phyloP scores from a whole-genome alignment of 2,113 vertebrate species.

The Sturnira hondurensis region DNA sequence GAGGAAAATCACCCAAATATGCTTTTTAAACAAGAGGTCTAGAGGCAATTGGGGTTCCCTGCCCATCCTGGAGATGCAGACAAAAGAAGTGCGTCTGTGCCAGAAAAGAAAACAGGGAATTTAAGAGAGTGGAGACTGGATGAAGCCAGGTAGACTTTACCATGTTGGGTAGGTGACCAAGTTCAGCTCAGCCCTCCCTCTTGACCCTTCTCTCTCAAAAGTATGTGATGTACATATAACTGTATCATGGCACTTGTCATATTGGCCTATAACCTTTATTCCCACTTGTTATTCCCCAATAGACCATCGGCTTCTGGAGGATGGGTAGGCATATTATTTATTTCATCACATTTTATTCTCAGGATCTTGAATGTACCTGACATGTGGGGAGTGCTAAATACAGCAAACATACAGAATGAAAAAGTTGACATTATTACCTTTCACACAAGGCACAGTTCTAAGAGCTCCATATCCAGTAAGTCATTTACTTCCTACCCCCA shows the following conservation, averaged over 20 bases:
- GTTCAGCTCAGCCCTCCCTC: background rate
- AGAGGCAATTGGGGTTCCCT: background rate
- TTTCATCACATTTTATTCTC: background rate
- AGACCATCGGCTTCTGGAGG: background rate
- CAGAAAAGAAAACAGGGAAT: background rate
- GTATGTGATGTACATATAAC: background rate
- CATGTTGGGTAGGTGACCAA: background rate
- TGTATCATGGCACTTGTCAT: rapidly evolving
- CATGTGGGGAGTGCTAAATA: background rate
- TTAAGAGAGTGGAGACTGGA: background rate
- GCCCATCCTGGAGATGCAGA: background rate
- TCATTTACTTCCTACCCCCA: background rate
- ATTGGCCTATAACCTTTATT: background rate
- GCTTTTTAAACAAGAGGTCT: background rate
- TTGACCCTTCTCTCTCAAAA: background rate
- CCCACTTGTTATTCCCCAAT: background rate
- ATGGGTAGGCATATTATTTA: rapidly evolving
- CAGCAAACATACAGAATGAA: background rate
- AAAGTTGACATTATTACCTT: no score
- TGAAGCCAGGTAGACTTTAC: rapidly evolving
- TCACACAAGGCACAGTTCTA: background rate
- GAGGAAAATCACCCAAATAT: no score
- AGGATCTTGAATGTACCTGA: background rate
- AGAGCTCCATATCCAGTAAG: background rate
- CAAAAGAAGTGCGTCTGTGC: background rate